Conservation (phyloP, 2,888 invertebrate species). For the Athripsodes cinereus region DNA sequence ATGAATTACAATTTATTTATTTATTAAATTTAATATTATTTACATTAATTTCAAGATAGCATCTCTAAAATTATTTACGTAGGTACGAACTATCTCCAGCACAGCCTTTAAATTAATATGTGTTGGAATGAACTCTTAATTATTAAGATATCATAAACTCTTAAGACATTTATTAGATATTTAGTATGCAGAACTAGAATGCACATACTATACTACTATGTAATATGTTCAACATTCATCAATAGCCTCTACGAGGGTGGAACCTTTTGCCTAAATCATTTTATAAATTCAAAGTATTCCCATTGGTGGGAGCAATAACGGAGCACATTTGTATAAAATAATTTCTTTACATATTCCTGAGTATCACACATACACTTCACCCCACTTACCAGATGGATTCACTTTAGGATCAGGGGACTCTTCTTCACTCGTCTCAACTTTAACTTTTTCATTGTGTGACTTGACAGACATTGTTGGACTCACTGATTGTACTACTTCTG, state of each 20-base stretch:
- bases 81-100: neutral
- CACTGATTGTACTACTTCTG: slow-evolving; percentile 11
- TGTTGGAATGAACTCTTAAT: neutral
- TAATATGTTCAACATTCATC: too few relatives aligned
- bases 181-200: neutral
- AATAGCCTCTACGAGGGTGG: too few relatives aligned
- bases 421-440: neutral
- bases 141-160: neutral
- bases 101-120: neutral
- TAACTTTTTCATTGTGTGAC: slow-evolving; percentile 3
- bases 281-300: too few relatives aligned
- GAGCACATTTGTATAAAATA: too few relatives aligned
- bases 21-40: neutral
- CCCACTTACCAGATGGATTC: slow-evolving; percentile 16
- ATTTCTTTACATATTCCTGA: too few relatives aligned
- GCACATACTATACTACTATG: too few relatives aligned
- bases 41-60: neutral
- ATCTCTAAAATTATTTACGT: neutral
- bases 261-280: neutral
- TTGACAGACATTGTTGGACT: slow-evolving; percentile 11
- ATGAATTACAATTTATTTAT: neutral
- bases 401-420: neutral
- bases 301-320: too few relatives aligned
- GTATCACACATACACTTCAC: slow-evolving; percentile 23
- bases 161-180: too few relatives aligned